Evolutionary conservation across 1,140 invertebrate species (phyloP).

Genomic region (Drosophila seguyi): DNA sequence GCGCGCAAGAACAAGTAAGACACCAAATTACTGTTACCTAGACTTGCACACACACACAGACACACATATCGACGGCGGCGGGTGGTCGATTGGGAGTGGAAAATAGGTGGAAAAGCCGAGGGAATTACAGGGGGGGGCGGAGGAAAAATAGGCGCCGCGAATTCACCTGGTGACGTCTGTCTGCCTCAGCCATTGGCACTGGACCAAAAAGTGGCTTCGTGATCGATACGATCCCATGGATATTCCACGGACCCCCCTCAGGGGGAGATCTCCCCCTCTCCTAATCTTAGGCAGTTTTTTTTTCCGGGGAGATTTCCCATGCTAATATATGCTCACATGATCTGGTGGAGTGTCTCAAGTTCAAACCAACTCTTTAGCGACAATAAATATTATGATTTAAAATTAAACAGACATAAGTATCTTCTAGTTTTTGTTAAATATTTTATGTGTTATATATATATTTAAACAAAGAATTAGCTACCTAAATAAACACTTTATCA

Average conservation of each 20-base stretch:
- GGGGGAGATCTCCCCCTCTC: conserved; percentile 18
- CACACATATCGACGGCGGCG: background rate
- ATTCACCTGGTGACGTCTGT: conserved; percentile 38
- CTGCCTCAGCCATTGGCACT: conserved; percentile 35
- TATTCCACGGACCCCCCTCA: conserved; percentile 9
- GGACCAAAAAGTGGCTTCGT: conserved; percentile 44
- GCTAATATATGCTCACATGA: conserved; percentile 45
- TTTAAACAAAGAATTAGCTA: background rate
- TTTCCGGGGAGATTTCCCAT: conserved; percentile 56
- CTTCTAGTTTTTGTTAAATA: background rate
- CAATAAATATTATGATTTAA: background rate
- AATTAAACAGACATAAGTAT: background rate
- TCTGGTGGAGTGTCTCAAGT: conserved; percentile 2
- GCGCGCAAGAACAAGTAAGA: conserved; percentile 82
- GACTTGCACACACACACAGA: conserved; percentile 1
- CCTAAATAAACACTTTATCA: background rate
- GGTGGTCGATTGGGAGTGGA: conserved; percentile 17
- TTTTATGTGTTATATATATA: background rate
- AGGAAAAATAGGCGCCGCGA: conserved; percentile 37
- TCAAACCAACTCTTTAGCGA: background rate
- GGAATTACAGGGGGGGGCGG: background rate
- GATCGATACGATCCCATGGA: conserved; percentile 34
- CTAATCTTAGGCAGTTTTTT: conserved; percentile 3
- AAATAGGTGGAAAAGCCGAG: conserved; percentile 14
- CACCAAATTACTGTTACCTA: conserved; percentile 79